These are phyloP conservation scores for Mimachlamys varia DNA, from an alignment of 2,888 invertebrate genomes.

Conservation along the genomic window DNA sequence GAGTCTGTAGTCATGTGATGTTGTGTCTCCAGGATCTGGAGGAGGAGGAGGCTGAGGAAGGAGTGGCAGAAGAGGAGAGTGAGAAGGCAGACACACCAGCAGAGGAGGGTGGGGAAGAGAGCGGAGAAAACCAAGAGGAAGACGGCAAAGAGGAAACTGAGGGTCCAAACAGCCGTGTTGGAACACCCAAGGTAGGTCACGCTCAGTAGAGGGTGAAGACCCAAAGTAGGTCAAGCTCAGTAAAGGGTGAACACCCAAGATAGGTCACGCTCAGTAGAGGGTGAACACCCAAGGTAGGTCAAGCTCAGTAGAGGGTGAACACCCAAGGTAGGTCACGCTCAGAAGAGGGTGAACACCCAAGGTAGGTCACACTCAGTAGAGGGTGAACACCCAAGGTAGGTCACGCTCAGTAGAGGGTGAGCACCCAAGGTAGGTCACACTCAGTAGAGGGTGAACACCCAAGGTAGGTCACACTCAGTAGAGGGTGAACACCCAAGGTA, in stretches of 20 bases:
- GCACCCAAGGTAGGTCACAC: too few species aligned
- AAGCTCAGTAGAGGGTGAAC: conserved; percentile 43
- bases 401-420: too few species aligned
- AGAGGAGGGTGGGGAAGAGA: conserved; percentile 54
- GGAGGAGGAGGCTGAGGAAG: conserved; percentile 57
- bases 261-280: conserved; percentile 42
- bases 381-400: too few species aligned
- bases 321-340: too few species aligned
- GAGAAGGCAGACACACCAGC: conserved; percentile 50
- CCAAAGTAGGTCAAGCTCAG: conserved; percentile 29
- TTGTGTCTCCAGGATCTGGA: conserved; percentile 49
- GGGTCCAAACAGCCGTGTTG: conserved; percentile 55
- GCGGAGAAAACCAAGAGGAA: conserved; percentile 46
- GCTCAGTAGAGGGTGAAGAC: conserved; percentile 46
- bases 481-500: too few species aligned
- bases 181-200: conserved; percentile 45
- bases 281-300: conserved; percentile 25
- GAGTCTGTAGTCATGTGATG: background rate
- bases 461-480: too few species aligned
- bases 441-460: too few species aligned
- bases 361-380: too few species aligned
- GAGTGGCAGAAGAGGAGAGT: conserved; percentile 49
- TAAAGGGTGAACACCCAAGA: conserved; percentile 41
- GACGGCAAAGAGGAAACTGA: conserved; percentile 61
- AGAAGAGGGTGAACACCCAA: too few species aligned